phyloP scores from a whole-genome alignment of 2,888 invertebrate species.

The Urechis unicinctus region DNA sequence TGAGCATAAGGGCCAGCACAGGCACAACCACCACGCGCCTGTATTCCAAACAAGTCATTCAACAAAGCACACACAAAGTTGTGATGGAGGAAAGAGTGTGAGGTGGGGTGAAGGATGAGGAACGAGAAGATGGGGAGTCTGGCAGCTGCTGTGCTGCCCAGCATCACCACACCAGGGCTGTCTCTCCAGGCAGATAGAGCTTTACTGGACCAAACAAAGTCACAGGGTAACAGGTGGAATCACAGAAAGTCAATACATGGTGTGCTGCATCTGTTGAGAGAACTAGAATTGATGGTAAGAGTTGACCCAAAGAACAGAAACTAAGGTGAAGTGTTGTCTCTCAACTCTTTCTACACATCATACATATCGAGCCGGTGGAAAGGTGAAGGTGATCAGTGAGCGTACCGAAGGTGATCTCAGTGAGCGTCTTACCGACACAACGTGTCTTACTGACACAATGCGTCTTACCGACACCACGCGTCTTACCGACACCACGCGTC shows the following conservation, averaged over 20 bases:
- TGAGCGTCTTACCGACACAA: no score
- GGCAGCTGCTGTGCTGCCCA: conserved; percentile 58
- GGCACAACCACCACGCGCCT: conserved; percentile 58
- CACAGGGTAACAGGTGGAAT: background rate
- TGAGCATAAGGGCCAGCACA: conserved; percentile 76
- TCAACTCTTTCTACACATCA: no score
- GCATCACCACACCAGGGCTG: conserved; percentile 59
- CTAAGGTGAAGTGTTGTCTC: no score
- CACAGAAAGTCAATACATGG: no score
- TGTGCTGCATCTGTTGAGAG: background rate
- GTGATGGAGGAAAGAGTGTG: conserved; percentile 75
- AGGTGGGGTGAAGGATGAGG: conserved; percentile 70
- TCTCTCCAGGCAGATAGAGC: conserved; percentile 57
- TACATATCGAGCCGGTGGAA: no score
- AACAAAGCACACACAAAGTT: conserved; percentile 79
- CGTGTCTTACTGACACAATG: no score
- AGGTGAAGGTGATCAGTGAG: no score
- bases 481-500: conserved; percentile 33
- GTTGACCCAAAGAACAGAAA: no score
- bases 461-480: no score
- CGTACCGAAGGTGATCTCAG: no score
- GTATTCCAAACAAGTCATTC: conserved; percentile 87
- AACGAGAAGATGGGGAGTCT: conserved; percentile 76
- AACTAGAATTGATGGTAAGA: no score
- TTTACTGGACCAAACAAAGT: conserved; percentile 18